phyloP scores from a whole-genome alignment of 2,888 invertebrate species.

The Protophormia terraenovae region DNA sequence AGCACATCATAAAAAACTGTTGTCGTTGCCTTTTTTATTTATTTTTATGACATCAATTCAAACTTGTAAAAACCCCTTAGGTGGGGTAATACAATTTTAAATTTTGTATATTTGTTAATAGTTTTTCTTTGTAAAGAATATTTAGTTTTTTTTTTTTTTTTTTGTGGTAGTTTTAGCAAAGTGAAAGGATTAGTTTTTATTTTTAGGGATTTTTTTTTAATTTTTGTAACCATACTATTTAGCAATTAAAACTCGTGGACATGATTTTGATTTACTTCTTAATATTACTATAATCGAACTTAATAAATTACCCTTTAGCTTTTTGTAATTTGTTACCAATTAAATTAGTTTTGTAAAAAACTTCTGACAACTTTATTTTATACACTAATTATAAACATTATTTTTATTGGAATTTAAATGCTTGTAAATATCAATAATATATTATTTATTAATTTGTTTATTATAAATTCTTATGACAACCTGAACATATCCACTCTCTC shows the following conservation, averaged over 20 bases:
- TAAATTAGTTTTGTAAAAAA: too few species aligned
- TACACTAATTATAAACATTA: background rate
- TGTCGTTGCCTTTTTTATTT: slow-evolving; percentile 15
- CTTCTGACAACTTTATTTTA: background rate
- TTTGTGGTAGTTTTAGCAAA: too few species aligned
- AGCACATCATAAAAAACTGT: slow-evolving; percentile 53
- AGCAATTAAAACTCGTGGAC: too few species aligned
- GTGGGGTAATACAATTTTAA: slow-evolving; percentile 61
- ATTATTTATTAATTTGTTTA: background rate
- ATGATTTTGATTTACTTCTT: too few species aligned
- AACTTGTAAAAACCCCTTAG: slow-evolving; percentile 55
- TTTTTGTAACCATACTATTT: too few species aligned
- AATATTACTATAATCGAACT: too few species aligned
- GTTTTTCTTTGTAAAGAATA: slow-evolving; percentile 3
- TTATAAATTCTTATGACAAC: slow-evolving; percentile 1
- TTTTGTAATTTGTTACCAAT: too few species aligned
- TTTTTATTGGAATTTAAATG: slow-evolving; percentile 9
- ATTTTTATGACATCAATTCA: slow-evolving; percentile 55
- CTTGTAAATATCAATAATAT: slow-evolving; percentile 31
- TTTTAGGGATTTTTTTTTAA: too few species aligned
- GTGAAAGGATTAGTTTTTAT: too few species aligned
- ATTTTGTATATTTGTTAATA: background rate
- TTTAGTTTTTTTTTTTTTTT: background rate
- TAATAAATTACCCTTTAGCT: too few species aligned
- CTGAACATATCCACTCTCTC: too few species aligned